A percentile compares a stretch with the other conserved stretches of the same genome.
phyloP scores from a whole-genome alignment of 2,113 vertebrate species.

The Zosterops borbonicus region DNA sequence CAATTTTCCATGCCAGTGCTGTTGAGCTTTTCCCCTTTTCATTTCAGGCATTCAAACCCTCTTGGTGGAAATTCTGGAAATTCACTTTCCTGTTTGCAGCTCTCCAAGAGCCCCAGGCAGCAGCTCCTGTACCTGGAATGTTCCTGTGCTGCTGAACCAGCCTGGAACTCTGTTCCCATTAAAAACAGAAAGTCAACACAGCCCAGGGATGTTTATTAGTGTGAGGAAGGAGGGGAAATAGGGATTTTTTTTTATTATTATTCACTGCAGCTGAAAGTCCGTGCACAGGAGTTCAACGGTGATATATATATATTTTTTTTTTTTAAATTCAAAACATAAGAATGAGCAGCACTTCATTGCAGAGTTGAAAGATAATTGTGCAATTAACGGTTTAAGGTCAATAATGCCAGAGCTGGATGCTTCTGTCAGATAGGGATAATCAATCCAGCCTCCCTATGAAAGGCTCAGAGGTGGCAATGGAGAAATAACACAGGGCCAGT shows the following conservation, averaged over 20 bases:
- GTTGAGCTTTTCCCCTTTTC: not conserved
- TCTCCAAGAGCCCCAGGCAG: not conserved
- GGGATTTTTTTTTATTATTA: slow-evolving; percentile 15
- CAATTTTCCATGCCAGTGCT: not conserved
- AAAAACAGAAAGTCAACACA: not conserved
- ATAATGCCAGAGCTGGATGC: slow-evolving; percentile 68
- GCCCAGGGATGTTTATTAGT: slow-evolving; percentile 17
- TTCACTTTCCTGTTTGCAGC: not conserved
- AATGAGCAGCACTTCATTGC: slow-evolving; percentile 60
- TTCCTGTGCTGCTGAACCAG: not conserved
- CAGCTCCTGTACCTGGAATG: not conserved
- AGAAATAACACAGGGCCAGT: slow-evolving; percentile 41
- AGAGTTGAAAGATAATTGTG: slow-evolving; percentile 74
- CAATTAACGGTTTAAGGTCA: slow-evolving; percentile 70
- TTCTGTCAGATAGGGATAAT: slow-evolving; percentile 68
- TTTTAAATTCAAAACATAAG: slow-evolving; percentile 60
- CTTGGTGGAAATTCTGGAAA: not conserved
- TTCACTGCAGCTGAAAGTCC: slow-evolving; percentile 19
- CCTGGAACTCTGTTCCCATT: not conserved
- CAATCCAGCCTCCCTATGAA: slow-evolving; percentile 59
- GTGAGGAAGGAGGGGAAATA: not conserved
- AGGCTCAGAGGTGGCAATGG: slow-evolving; percentile 21
- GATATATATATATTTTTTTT: slow-evolving; percentile 25
- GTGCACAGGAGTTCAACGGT: slow-evolving; percentile 8
- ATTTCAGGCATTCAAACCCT: not conserved